phyloP scores from a whole-genome alignment of 1,140 invertebrate species.

The Microplitis mediator region DNA sequence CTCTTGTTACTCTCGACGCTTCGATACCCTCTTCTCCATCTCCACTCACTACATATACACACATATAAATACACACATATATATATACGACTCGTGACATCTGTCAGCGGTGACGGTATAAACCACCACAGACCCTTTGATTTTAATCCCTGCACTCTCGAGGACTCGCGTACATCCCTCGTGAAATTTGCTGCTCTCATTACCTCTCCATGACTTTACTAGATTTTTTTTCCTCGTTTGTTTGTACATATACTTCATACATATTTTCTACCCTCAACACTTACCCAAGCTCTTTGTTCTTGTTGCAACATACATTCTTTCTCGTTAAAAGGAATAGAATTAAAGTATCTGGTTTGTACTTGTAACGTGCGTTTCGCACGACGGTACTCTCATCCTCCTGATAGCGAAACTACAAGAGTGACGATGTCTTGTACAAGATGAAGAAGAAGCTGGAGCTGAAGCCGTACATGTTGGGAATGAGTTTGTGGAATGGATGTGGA shows the following conservation, averaged over 20 bases:
- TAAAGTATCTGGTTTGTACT: no score
- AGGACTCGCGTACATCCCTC: not conserved
- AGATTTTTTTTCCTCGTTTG: no score
- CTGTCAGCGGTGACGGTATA: no score
- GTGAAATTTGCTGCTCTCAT: slow-evolving; percentile 7
- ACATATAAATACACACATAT: not conserved
- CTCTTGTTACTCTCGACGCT: not conserved
- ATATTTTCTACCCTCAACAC: not conserved
- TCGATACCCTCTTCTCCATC: not conserved
- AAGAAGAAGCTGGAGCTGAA: no score
- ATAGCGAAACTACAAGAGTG: not conserved
- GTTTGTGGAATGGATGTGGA: not conserved
- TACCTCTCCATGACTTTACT: not conserved
- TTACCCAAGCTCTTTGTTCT: no score
- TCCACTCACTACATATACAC: not conserved
- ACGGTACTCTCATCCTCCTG: not conserved
- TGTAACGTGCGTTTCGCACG: not conserved
- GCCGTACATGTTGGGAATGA: not conserved
- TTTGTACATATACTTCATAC: no score
- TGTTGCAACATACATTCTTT: no score
- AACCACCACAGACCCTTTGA: not conserved
- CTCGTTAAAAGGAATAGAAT: no score
- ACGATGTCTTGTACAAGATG: not conserved
- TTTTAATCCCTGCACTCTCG: slow-evolving; percentile 3
- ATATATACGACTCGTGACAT: no score